Conservation (phyloP, 1,140 invertebrate species). For the Octopus sinensis region DNA sequence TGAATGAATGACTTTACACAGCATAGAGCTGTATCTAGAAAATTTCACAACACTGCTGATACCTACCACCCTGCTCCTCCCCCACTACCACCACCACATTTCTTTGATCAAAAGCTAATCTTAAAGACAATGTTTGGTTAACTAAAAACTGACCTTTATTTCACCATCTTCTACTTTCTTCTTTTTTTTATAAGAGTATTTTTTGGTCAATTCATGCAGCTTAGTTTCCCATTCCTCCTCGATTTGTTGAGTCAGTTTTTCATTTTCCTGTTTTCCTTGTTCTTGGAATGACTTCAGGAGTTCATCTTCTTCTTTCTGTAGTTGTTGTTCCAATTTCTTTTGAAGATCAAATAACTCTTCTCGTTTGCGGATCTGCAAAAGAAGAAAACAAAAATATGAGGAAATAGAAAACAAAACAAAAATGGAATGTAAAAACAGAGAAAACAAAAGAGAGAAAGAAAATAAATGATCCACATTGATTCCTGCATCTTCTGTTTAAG, state of each 20-base stretch:
- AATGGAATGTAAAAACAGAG: neutral
- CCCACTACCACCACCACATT: no score
- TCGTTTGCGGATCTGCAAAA: constrained; percentile 46
- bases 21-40: no score
- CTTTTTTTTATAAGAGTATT: constrained; percentile 48
- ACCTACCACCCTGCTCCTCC: no score
- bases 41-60: no score
- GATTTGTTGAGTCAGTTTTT: constrained; percentile 50
- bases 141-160: constrained; percentile 40
- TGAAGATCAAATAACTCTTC: constrained; percentile 52
- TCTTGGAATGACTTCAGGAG: constrained; percentile 46
- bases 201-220: constrained; percentile 50
- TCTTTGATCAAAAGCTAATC: no score
- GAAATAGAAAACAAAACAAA: neutral
- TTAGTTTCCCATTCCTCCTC: constrained; percentile 55
- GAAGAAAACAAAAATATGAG: no score
- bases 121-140: neutral
- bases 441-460: neutral
- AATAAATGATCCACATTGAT: neutral
- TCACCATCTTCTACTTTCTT: constrained; percentile 48
- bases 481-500: neutral
- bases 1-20: no score
- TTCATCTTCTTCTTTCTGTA: constrained; percentile 52
- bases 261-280: constrained; percentile 41
- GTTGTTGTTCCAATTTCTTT: constrained; percentile 49